A percentile compares a stretch with the other conserved stretches of the same genome.
phyloP scores from a whole-genome alignment of 2,113 vertebrate species.

The Psephotus haematonotus region DNA sequence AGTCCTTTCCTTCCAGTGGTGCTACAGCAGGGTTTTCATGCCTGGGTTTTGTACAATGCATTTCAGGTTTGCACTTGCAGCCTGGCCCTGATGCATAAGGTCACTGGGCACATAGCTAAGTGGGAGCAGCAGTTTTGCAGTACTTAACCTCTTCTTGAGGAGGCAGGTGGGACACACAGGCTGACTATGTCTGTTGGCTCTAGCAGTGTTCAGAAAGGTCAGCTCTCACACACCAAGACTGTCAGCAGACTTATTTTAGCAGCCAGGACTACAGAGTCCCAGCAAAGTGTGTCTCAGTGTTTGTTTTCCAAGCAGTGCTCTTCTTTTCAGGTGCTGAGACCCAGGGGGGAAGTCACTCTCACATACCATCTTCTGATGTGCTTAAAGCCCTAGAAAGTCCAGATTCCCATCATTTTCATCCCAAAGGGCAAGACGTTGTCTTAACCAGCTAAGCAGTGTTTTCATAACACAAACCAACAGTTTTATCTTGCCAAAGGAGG shows the following conservation, averaged over 20 bases:
- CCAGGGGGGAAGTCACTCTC: not conserved
- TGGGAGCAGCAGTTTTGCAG: not conserved
- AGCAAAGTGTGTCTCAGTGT: not conserved
- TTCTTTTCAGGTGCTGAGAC: too few relatives aligned
- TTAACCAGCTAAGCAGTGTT: not conserved
- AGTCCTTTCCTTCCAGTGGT: not conserved
- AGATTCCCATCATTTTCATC: not conserved
- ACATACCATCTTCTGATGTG: not conserved
- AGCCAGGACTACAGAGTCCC: not conserved
- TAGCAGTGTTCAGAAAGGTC: not conserved
- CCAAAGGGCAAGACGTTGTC: not conserved
- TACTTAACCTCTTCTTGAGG: not conserved
- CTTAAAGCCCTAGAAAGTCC: not conserved
- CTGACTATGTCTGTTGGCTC: not conserved
- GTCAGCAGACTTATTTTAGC: not conserved
- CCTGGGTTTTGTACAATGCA: not conserved
- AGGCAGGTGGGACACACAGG: too few relatives aligned
- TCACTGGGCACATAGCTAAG: not conserved
- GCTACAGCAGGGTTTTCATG: rapidly evolving
- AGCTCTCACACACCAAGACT: not conserved
- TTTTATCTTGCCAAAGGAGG: not conserved
- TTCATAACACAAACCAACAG: rapidly evolving
- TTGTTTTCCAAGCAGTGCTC: not conserved
- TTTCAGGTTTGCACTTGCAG: not conserved
- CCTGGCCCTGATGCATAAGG: not conserved